Evolutionary conservation across 1,140 invertebrate genomes (phyloP).

Genomic region (Hylaeus anthracinus): DNA sequence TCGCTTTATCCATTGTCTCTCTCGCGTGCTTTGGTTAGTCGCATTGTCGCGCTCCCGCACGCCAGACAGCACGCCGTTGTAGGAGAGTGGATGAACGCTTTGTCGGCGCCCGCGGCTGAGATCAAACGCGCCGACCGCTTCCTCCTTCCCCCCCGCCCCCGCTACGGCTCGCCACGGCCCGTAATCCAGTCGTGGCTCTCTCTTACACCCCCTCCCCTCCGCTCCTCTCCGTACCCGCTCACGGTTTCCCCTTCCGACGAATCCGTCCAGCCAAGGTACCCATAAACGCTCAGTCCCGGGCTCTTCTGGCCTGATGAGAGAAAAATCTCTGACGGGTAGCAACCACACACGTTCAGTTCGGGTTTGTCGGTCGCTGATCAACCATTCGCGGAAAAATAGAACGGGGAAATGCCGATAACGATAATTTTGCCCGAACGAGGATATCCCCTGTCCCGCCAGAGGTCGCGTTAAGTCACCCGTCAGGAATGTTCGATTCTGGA

Average conservation of each 20-base stretch:
- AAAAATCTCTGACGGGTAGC: slow-evolving; percentile 44
- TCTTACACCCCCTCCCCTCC: slow-evolving; percentile 30
- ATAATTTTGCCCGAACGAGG: background rate
- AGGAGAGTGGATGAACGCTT: slow-evolving; percentile 76
- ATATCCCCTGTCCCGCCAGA: too few relatives aligned
- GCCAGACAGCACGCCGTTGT: slow-evolving; percentile 66
- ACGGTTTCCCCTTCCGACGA: slow-evolving; percentile 31
- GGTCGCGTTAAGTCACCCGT: too few relatives aligned
- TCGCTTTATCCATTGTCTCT: slow-evolving; percentile 47
- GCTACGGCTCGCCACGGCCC: slow-evolving; percentile 36
- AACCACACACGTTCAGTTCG: slow-evolving; percentile 29
- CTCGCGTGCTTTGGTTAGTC: slow-evolving; percentile 39
- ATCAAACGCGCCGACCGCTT: slow-evolving; percentile 76
- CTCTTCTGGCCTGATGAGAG: slow-evolving; percentile 47
- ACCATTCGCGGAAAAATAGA: slow-evolving; percentile 33
- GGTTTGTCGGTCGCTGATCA: slow-evolving; percentile 20
- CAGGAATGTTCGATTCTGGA: too few relatives aligned
- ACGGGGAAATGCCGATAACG: slow-evolving; percentile 24
- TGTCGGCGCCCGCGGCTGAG: slow-evolving; percentile 79
- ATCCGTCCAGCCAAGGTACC: slow-evolving; percentile 55
- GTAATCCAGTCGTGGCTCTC: slow-evolving; percentile 55
- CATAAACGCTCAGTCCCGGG: slow-evolving; percentile 47
- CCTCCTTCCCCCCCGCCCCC: slow-evolving; percentile 48
- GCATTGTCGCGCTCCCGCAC: slow-evolving; percentile 62
- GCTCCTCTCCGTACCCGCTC: background rate